Evolutionary conservation across 2,797 vertebrate genomes (phyloP).

Genomic region (Myotis vivesi): DNA sequence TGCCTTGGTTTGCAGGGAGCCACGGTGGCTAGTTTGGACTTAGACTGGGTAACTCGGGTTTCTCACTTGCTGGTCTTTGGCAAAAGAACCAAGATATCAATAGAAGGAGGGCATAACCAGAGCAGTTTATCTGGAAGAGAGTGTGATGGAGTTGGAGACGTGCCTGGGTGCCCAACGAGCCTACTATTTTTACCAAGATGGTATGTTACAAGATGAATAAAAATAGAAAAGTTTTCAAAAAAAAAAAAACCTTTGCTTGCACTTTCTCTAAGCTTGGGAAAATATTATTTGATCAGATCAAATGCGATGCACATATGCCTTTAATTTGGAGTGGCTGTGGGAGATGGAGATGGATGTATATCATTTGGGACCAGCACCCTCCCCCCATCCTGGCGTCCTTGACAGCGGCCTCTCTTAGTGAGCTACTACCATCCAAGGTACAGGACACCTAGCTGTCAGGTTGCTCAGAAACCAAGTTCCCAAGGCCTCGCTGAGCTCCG

Average conservation of each 20-base stretch:
- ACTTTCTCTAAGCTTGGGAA: constrained; percentile 63
- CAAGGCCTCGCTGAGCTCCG: neutral
- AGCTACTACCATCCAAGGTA: neutral
- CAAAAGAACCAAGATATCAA: neutral
- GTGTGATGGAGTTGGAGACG: neutral
- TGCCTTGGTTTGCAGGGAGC: neutral
- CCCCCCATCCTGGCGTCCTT: neutral
- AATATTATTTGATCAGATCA: constrained; percentile 38
- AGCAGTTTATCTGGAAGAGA: neutral
- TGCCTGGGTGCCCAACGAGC: neutral
- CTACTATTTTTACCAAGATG: constrained; percentile 35
- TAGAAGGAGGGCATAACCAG: neutral
- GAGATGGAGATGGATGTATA: neutral
- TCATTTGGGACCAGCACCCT: neutral
- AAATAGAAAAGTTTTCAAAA: constrained; percentile 34
- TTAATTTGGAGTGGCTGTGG: neutral
- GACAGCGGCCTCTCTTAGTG: neutral
- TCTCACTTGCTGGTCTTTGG: neutral
- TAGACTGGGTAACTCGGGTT: neutral
- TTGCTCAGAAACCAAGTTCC: neutral
- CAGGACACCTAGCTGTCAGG: neutral
- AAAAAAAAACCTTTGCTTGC: constrained; percentile 14
- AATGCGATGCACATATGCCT: constrained; percentile 7
- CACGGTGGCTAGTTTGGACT: neutral
- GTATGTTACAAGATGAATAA: constrained; percentile 38